These are phyloP conservation scores for Carettochelys insculpta DNA, from an alignment of 2,113 vertebrate genomes.

Conservation along the genomic window DNA sequence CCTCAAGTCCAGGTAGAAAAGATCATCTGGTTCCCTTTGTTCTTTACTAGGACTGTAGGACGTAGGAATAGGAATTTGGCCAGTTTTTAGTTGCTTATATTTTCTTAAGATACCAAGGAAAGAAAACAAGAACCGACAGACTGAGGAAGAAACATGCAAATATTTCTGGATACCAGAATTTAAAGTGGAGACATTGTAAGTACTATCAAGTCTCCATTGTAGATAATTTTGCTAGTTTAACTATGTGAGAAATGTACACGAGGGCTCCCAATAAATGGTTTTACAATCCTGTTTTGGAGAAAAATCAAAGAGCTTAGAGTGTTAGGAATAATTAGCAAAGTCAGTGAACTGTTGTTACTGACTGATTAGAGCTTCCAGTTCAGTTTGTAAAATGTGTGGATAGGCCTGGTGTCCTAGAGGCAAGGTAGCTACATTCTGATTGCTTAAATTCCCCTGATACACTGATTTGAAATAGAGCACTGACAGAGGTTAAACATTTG, in stretches of 20 bases:
- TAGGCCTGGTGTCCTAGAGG: not conserved
- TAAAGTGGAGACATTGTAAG: not conserved
- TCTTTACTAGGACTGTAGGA: slow-evolving; percentile 14
- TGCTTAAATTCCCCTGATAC: not conserved
- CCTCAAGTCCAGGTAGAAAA: not conserved
- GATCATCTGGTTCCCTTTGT: not conserved
- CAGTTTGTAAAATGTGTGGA: not conserved
- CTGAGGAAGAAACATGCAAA: not conserved
- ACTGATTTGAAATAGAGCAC: not conserved
- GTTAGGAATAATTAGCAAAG: not conserved
- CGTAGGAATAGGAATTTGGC: not conserved
- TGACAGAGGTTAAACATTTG: not conserved
- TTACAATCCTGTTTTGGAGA: not conserved
- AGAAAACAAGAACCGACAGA: not conserved
- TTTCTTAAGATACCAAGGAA: not conserved
- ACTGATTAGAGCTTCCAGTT: not conserved
- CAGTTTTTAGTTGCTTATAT: not conserved
- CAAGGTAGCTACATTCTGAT: not conserved
- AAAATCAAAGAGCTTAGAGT: not conserved
- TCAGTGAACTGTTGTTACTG: not conserved
- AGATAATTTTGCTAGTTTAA: not conserved
- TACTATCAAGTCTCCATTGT: not conserved
- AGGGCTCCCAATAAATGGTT: not conserved
- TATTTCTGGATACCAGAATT: not conserved
- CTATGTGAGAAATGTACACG: not conserved